These are phyloP conservation scores for Tenebrio molitor DNA, from an alignment of 1,140 invertebrate genomes.

Conservation along the genomic window DNA sequence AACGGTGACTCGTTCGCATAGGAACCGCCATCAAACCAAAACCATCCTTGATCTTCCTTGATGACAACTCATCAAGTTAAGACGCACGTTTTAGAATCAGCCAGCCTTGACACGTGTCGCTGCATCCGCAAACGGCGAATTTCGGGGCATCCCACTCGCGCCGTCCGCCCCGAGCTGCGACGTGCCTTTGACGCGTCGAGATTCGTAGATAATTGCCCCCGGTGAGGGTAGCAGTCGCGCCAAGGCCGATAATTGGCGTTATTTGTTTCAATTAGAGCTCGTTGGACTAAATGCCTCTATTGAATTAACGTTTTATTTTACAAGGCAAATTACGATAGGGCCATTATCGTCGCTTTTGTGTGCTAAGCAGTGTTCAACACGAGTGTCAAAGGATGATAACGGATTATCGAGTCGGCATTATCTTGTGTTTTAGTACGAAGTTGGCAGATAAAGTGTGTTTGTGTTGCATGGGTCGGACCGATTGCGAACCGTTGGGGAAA, in stretches of 20 bases:
- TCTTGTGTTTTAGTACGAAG: slow-evolving; percentile 17
- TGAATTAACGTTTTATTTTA: slow-evolving; percentile 42
- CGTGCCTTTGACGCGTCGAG: too few relatives aligned
- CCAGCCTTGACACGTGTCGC: too few relatives aligned
- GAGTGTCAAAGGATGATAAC: slow-evolving; percentile 56
- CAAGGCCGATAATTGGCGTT: slow-evolving; percentile 18
- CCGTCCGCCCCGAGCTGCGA: too few relatives aligned
- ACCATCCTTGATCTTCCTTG: too few relatives aligned
- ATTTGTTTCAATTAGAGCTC: slow-evolving; percentile 53
- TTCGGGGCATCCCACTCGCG: too few relatives aligned
- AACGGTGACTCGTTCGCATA: too few relatives aligned
- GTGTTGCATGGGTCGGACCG: background rate
- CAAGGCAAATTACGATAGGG: slow-evolving; percentile 37
- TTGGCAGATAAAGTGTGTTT: slow-evolving; percentile 16
- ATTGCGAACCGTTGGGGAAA: slow-evolving; percentile 22
- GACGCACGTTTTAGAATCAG: too few relatives aligned
- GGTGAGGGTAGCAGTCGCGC: slow-evolving; percentile 33
- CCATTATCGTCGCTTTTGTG: slow-evolving; percentile 18
- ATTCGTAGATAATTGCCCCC: slow-evolving; percentile 8
- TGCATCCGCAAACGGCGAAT: too few relatives aligned
- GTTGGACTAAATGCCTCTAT: slow-evolving; percentile 38
- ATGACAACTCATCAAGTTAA: too few relatives aligned
- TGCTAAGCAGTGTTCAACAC: slow-evolving; percentile 54
- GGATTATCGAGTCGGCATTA: slow-evolving; percentile 45
- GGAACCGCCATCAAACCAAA: too few relatives aligned